Evolutionary conservation across 1,140 invertebrate genomes (phyloP), one percentile per base, ranked within the genome.

Genomic region (Bombus affinis): DNA sequence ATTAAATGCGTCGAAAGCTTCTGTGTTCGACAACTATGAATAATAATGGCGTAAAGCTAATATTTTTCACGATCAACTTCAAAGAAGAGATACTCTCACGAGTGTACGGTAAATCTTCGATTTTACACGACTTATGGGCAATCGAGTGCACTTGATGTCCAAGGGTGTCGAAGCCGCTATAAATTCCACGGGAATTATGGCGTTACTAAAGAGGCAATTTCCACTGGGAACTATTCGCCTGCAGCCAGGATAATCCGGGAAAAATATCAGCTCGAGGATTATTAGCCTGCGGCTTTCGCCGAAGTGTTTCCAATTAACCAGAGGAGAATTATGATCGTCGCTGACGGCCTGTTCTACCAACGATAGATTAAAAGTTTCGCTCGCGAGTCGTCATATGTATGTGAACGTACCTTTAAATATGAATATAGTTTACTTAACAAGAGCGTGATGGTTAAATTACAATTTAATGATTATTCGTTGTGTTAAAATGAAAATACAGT

Each of bases 81-180:
- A 37, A 37, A 32, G n/a, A 28, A 22, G 47, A 32, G 44, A n/a
- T 62, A 72, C 42, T 32, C 10, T 73, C 44, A 77, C 72, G 78
- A 35, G 35, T 37, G 32, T 79, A 62, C 70, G 44, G 28, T 88
- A 88, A 89, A 89, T 89, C 75, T 89, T 76, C 83, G 68, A 89
- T 88, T 89, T 89, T 86, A 89, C 75, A 79, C 53, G 74, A 89
- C 74, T 89, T 82, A 88, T 80, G 83, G 87, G n/a, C 86, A 89
- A 89, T 86, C 83, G 83, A 89, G 80, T 80, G 44, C 59, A 59
- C 80, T 75, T 53, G 80, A 83, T 37, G 85, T 80, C 80, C 83
- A 53, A 88, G 87, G 70, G 83, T 88, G 79, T 89, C 78, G 83
- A 88, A 88, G 75, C 74, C 47, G 68, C 70, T 65, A 78, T 89